Base-by-base conservation (phyloP, 2,113 vertebrate species). In the Carassius auratus region DNA sequence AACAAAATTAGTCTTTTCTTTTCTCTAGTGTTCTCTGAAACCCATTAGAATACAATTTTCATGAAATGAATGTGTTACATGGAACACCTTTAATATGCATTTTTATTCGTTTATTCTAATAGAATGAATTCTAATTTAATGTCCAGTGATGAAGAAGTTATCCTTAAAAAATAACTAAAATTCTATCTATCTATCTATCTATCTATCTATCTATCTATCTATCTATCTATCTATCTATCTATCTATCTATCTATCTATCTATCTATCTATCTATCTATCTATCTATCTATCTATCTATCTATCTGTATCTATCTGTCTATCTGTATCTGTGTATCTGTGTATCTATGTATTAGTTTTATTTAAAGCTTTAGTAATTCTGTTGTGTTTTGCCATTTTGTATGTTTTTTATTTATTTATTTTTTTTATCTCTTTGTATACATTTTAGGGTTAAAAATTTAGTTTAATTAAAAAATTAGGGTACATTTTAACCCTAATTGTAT, bases 1-100 rank as follows among this genome's bases (percentile, higher is more conserved):
- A 73, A 42, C 9, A 42, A 75, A 74, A 81, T 42, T 0, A 15
- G 23, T 57, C 6, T 85, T 79, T 71, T 71, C n/a, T 23, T 79
- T 36, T 19, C 13, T 9, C 66, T 62, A 5, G 7, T 81, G 36
- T 85, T 52, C 14, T 30, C 3, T 21, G 21, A 79, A 78, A 69
- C 1, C 13, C 38, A 42, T 61, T 81, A 66, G n/a, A 30, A n/a
- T 68, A 19, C 36, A 48, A 33, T 69, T 19, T 48, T 50, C 30
- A 69, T 57, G 50, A 8, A 21, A 69, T 36, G 7, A 33, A 55
- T 33, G 15, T 55, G 26, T 76, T 26, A 23, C 30, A 3, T 23
- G 5, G 1, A 17, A 8, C 21, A 45, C n/a, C 10, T 30, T 48
- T 19, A 48, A 68, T 52, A 17, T 48, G 9, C 45, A 52, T 62